phyloP scores from a whole-genome alignment of 2,888 invertebrate genomes.

The Autographa gamma region DNA sequence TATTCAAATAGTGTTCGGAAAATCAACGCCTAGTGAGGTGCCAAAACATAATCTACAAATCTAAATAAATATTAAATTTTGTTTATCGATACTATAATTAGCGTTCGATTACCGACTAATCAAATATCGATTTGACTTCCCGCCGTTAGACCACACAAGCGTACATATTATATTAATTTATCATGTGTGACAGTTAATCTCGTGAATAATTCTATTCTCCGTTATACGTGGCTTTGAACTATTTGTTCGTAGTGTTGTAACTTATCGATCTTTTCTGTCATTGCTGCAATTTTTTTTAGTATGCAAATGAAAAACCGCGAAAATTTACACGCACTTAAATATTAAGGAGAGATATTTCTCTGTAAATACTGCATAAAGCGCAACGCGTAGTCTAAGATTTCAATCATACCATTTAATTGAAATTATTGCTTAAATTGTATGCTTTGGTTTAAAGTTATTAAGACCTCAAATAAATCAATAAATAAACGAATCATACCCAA shows the following conservation, averaged over 20 bases:
- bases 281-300: neutral
- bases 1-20: neutral
- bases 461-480: neutral
- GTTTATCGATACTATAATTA: slow-evolving; percentile 60
- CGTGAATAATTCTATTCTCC: slow-evolving; percentile 52
- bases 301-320: no score
- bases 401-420: no score
- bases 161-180: slow-evolving; percentile 64
- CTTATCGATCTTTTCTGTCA: slow-evolving; percentile 15
- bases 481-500: slow-evolving; percentile 18
- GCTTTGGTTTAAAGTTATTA: no score
- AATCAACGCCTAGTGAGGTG: slow-evolving; percentile 14
- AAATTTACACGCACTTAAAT: no score
- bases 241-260: slow-evolving; percentile 40
- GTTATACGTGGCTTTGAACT: slow-evolving; percentile 43
- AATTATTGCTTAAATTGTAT: no score
- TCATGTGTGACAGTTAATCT: slow-evolving; percentile 67
- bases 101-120: slow-evolving; percentile 62
- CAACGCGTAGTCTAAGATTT: no score
- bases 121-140: slow-evolving; percentile 69
- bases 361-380: no score
- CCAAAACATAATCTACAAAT: slow-evolving; percentile 41
- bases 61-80: slow-evolving; percentile 48
- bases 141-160: slow-evolving; percentile 69
- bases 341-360: no score